phyloP scores from a whole-genome alignment of 2,113 vertebrate genomes.

The Spheniscus mendiculus region DNA sequence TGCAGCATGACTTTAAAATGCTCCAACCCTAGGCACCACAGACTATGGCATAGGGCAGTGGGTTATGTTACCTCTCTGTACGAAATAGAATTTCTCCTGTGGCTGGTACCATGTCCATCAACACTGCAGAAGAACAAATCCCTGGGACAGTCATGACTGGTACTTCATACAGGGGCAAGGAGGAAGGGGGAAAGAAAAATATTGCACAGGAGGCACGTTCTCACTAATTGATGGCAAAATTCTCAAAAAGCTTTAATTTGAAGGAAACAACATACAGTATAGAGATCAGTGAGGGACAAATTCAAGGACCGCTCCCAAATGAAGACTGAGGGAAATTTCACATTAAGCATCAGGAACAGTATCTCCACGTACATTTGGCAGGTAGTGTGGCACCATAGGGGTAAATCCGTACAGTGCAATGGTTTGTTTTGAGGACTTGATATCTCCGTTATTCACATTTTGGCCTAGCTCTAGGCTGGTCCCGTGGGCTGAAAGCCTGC shows the following conservation, averaged over 20 bases:
- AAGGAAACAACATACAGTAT: neutral
- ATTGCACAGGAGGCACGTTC: rapidly evolving
- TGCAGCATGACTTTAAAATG: neutral
- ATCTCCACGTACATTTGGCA: neutral
- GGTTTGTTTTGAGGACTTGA: neutral
- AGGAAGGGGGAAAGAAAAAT: neutral
- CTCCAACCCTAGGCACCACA: neutral
- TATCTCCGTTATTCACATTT: neutral
- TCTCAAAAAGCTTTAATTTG: neutral
- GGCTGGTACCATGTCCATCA: neutral
- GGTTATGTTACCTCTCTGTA: neutral
- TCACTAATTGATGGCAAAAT: neutral
- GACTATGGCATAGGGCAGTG: too few species aligned
- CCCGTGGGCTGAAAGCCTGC: rapidly evolving
- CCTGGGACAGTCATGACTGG: neutral
- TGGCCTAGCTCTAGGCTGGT: neutral
- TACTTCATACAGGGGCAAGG: neutral
- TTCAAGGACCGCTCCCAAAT: neutral
- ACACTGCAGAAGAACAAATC: neutral
- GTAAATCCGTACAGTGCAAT: neutral
- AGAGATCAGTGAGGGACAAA: neutral
- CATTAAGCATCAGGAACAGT: neutral
- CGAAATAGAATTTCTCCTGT: neutral
- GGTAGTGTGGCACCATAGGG: rapidly evolving
- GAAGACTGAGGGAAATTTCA: neutral